Percentiles rank a stretch among this genome's conserved stretches.
Conservation (phyloP, 2,888 invertebrate species). For the Thelaira solivaga region DNA sequence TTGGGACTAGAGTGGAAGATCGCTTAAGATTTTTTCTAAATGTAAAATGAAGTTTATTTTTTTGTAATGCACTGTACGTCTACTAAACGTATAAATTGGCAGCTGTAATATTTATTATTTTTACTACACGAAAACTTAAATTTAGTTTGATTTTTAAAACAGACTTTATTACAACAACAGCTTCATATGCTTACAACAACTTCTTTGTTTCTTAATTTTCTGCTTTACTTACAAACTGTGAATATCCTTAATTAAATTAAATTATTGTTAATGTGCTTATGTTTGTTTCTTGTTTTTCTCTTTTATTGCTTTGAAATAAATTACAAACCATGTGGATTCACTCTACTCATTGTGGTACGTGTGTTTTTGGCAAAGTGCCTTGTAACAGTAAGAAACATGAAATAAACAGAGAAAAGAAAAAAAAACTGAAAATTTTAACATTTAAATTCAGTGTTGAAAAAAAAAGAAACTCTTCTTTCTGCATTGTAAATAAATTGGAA, state of each 20-base stretch:
- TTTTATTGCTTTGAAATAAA: slow-evolving; percentile 1
- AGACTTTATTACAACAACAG: too few species aligned
- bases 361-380: slow-evolving; percentile 15
- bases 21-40: too few species aligned
- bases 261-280: not conserved
- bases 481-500: slow-evolving; percentile 15
- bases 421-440: not conserved
- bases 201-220: too few species aligned
- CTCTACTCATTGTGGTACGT: too few species aligned
- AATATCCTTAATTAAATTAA: not conserved
- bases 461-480: not conserved
- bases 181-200: too few species aligned
- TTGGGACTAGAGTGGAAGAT: too few species aligned
- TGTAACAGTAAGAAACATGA: not conserved
- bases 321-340: not conserved
- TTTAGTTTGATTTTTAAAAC: too few species aligned
- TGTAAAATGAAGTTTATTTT: too few species aligned
- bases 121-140: too few species aligned
- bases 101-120: too few species aligned
- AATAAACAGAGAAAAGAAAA: not conserved
- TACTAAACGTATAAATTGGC: too few species aligned
- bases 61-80: too few species aligned
- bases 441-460: not conserved
- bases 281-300: not conserved
- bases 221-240: not conserved